Percentiles rank a stretch among this genome's conserved stretches.
Evolutionary conservation across 2,888 invertebrate genomes (phyloP).

Genomic region (Yponomeuta evonymella): DNA sequence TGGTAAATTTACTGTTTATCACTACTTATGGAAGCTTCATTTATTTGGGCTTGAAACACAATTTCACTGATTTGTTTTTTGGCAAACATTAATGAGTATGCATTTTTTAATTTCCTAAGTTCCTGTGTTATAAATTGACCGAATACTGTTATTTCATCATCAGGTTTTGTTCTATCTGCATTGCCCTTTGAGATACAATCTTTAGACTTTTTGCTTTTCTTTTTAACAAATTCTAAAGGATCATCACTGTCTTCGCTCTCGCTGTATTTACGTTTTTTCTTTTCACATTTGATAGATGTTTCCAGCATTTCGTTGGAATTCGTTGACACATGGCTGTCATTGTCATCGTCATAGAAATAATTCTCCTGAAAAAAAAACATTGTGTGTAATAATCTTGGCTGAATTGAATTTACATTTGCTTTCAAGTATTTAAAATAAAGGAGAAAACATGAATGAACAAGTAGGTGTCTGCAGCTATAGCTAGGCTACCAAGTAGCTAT

Average conservation of each 20-base stretch:
- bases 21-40: not conserved
- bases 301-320: conserved; percentile 3
- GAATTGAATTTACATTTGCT: too few species aligned
- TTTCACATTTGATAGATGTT: not conserved
- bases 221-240: not conserved
- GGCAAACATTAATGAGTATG: not conserved
- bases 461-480: too few species aligned
- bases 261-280: conserved; percentile 2
- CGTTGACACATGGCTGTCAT: not conserved
- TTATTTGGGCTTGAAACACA: conserved; percentile 12
- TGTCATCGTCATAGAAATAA: not conserved
- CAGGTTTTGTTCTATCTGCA: not conserved
- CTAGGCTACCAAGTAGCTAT: too few species aligned
- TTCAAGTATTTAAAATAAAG: too few species aligned
- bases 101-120: conserved; percentile 14
- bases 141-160: conserved; percentile 10
- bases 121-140: conserved; percentile 9
- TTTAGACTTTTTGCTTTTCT: not conserved
- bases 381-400: not conserved
- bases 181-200: not conserved
- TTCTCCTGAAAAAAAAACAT: not conserved
- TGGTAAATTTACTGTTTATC: not conserved
- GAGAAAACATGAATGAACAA: too few species aligned
- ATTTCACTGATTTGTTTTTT: conserved; percentile 14
- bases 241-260: not conserved